phyloP scores from a whole-genome alignment of 1,140 invertebrate genomes.

The Pseudachorutes palmiensis region DNA sequence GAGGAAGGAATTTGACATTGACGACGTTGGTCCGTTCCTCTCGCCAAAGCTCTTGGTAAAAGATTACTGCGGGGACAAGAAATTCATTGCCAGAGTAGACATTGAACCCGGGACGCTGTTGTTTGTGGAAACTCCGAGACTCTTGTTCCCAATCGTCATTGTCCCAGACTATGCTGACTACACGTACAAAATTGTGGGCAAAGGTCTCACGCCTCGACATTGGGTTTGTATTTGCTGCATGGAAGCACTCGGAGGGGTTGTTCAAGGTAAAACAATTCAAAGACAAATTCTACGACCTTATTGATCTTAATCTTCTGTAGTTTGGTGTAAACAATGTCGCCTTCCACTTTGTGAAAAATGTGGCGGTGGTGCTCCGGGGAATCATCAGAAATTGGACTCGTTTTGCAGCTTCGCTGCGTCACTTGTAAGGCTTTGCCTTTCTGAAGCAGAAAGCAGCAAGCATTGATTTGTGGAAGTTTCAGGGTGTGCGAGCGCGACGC shows the following conservation, averaged over 20 bases:
- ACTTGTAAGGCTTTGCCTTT: not conserved
- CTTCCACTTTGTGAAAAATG: not conserved
- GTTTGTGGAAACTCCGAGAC: not conserved
- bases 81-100: not conserved
- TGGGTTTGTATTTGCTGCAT: conserved; percentile 5
- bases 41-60: not conserved
- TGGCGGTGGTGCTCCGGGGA: not conserved
- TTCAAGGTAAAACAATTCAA: not conserved
- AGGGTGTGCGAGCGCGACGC: not conserved
- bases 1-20: not conserved
- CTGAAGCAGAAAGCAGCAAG: not conserved
- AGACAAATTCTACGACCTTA: not conserved
- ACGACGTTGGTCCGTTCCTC: not conserved
- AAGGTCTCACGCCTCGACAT: not conserved
- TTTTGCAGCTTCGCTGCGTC: not conserved
- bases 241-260: not conserved
- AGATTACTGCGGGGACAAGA: not conserved
- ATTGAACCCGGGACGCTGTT: not conserved
- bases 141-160: not conserved
- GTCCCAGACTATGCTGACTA: not conserved
- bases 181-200: not conserved
- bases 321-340: not conserved
- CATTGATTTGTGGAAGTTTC: not conserved
- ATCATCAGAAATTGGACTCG: not conserved
- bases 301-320: not conserved